Evolutionary conservation across 2,888 invertebrate species (phyloP).

Genomic region (Neoascia interrupta): DNA sequence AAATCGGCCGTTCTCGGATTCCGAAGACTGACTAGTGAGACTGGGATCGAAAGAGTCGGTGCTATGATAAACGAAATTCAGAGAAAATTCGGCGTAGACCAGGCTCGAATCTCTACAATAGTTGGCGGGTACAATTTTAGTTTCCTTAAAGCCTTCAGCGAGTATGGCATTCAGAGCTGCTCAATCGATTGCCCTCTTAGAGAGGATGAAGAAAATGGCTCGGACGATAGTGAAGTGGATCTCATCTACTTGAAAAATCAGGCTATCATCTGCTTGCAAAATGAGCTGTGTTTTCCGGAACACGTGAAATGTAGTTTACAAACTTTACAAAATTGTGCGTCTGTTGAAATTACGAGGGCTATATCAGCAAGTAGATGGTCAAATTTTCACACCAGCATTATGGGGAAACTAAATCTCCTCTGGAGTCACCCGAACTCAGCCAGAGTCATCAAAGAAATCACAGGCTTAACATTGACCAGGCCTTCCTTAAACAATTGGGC

Average conservation of each 20-base stretch:
- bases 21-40: not conserved
- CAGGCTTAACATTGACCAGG: not conserved
- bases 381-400: slow-evolving; percentile 7
- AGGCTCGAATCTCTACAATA: not conserved
- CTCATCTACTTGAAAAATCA: no score
- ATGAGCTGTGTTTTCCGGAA: not conserved
- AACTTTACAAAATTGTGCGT: slow-evolving; percentile 10
- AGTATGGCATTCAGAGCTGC: slow-evolving; percentile 3
- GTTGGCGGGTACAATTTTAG: not conserved
- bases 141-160: not conserved
- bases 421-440: slow-evolving; percentile 26
- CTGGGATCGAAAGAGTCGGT: not conserved
- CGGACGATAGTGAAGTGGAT: not conserved
- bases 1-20: slow-evolving; percentile 2
- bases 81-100: not conserved
- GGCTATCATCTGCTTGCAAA: not conserved
- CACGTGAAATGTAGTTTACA: slow-evolving; percentile 7
- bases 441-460: slow-evolving; percentile 2
- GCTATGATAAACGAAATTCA: not conserved
- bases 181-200: not conserved
- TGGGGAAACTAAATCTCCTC: slow-evolving; percentile 27
- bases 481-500: slow-evolving; percentile 1
- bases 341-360: not conserved
- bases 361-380: slow-evolving; percentile 10
- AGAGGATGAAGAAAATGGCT: not conserved